Conservation (phyloP, 2,888 invertebrate genomes). For the Trichogramma dendrolimi region DNA sequence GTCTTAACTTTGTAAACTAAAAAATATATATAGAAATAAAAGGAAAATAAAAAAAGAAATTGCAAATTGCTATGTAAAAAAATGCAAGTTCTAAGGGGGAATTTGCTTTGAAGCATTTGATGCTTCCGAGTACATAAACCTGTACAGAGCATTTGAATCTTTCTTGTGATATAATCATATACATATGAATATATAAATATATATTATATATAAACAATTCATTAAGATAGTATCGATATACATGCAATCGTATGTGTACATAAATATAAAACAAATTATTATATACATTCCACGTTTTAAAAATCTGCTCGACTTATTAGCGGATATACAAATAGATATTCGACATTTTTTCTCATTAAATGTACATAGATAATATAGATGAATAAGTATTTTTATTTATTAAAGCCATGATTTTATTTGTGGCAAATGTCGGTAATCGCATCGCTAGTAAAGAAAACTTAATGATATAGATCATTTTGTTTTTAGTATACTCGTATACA, state of each 20-base stretch:
- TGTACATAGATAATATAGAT: slow-evolving; percentile 12
- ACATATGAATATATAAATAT: slow-evolving; percentile 16
- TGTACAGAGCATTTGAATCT: slow-evolving; percentile 53
- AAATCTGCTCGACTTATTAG: slow-evolving; percentile 32
- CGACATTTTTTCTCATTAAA: slow-evolving; percentile 22
- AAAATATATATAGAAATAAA: slow-evolving; percentile 36
- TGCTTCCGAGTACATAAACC: slow-evolving; percentile 38
- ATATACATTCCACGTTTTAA: slow-evolving; percentile 42
- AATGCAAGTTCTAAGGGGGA: slow-evolving; percentile 29
- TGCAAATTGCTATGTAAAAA: slow-evolving; percentile 19
- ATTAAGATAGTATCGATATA: slow-evolving; percentile 39
- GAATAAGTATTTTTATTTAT: slow-evolving; percentile 5
- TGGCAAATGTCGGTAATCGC: no score
- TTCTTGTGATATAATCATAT: slow-evolving; percentile 53
- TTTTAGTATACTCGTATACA: no score
- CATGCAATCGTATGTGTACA: slow-evolving; percentile 27
- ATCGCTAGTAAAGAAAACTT: no score
- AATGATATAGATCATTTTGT: no score
- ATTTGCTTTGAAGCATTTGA: slow-evolving; percentile 43
- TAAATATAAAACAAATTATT: slow-evolving; percentile 29
- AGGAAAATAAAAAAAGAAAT: slow-evolving; percentile 34
- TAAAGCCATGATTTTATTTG: slow-evolving; percentile 8
- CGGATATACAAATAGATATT: slow-evolving; percentile 14
- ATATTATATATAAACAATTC: slow-evolving; percentile 25
- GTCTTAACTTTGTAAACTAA: slow-evolving; percentile 51